Conservation (phyloP, 2,888 invertebrate species). For the Aphodius granarius region DNA sequence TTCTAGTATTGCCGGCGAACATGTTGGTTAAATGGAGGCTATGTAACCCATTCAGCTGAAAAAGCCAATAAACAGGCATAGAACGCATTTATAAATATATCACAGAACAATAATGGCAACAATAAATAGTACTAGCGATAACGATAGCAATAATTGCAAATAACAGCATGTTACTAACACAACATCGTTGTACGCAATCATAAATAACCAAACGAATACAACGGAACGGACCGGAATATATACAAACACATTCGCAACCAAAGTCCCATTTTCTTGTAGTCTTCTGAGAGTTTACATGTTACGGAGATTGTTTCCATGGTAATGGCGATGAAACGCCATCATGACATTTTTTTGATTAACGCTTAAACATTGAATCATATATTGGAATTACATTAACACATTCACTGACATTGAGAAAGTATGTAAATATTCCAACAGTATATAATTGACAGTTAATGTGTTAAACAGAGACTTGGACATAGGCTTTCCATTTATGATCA, state of each 20-base stretch:
- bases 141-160: background rate
- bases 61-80: conserved; percentile 1
- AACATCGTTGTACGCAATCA: background rate
- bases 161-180: background rate
- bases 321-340: background rate
- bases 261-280: background rate
- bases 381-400: background rate
- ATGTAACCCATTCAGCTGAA: conserved; percentile 24
- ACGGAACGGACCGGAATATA: background rate
- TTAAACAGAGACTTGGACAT: too few relatives aligned
- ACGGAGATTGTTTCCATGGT: background rate
- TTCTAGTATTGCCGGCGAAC: background rate
- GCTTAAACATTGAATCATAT: background rate
- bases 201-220: background rate
- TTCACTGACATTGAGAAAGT: background rate
- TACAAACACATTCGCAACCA: background rate
- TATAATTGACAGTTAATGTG: too few relatives aligned
- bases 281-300: background rate
- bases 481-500: background rate
- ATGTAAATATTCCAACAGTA: too few relatives aligned
- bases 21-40: conserved; percentile 24
- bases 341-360: background rate
- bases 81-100: conserved; percentile 18
- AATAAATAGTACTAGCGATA: conserved; percentile 14
- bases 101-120: conserved; percentile 18